A percentile compares a stretch with the other conserved stretches of the same genome.
Evolutionary conservation across 2,888 invertebrate genomes (phyloP).

Genomic region (Cheilosia urbana): DNA sequence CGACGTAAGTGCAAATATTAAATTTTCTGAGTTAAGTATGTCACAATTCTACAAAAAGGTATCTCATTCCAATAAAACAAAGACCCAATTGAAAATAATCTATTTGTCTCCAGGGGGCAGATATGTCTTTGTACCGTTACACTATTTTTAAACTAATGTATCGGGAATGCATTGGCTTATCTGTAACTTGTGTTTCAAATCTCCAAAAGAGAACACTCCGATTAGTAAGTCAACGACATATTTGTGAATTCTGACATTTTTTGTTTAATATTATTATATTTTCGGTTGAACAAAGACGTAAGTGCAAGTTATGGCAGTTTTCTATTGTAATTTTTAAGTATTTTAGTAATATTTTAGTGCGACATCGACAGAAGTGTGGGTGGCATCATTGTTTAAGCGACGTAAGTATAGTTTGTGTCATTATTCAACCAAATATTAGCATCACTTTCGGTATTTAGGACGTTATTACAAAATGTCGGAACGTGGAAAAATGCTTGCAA

Average conservation of each 20-base stretch:
- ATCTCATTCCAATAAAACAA: too few relatives aligned
- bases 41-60: too few relatives aligned
- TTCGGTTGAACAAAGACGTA: slow-evolving; percentile 23
- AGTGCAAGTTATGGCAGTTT: slow-evolving; percentile 27
- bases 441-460: slow-evolving; percentile 29
- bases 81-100: too few relatives aligned
- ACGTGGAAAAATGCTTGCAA: slow-evolving; percentile 19
- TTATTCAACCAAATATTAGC: slow-evolving; percentile 27
- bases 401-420: not conserved
- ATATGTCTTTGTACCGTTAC: too few relatives aligned
- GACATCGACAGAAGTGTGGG: slow-evolving; percentile 22
- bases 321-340: slow-evolving; percentile 20
- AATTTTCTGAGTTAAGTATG: too few relatives aligned
- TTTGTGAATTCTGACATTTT: slow-evolving; percentile 9
- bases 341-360: slow-evolving; percentile 25
- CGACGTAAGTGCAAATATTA: too few relatives aligned
- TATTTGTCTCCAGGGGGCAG: too few relatives aligned
- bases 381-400: slow-evolving; percentile 11
- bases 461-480: slow-evolving; percentile 26
- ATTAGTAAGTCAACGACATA: too few relatives aligned
- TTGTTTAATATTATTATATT: slow-evolving; percentile 26
- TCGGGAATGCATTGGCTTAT: too few relatives aligned
- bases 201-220: too few relatives aligned
- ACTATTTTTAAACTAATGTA: too few relatives aligned
- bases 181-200: too few relatives aligned